Conservation (phyloP, 2,797 vertebrate genomes). For the Sciurus carolinensis region DNA sequence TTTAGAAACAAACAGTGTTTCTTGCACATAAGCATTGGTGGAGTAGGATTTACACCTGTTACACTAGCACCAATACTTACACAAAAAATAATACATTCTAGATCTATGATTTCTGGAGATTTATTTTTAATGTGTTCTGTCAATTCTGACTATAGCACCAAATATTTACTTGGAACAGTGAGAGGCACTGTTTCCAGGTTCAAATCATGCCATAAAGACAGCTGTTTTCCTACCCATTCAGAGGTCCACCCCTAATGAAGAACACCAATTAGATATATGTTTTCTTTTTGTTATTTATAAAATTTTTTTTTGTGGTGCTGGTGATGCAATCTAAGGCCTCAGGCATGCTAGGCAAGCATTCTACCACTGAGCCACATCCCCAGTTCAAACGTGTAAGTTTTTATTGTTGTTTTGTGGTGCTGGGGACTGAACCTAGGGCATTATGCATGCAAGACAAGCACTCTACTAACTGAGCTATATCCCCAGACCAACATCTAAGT, state of each 20-base stretch:
- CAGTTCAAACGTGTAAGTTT: not conserved
- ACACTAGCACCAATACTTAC: not conserved
- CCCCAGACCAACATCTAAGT: not conserved
- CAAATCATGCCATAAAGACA: not conserved
- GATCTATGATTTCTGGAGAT: not conserved
- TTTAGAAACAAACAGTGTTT: constrained; percentile 6
- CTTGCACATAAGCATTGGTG: not conserved
- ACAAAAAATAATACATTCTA: not conserved
- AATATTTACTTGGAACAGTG: not conserved
- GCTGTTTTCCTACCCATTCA: not conserved
- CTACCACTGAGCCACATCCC: not conserved
- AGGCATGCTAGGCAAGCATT: not conserved
- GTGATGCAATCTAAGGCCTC: too few relatives aligned
- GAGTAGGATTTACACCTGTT: not conserved
- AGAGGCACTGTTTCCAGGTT: not conserved
- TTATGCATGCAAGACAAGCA: not conserved
- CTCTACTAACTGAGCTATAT: not conserved
- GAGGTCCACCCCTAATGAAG: not conserved
- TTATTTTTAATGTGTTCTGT: not conserved
- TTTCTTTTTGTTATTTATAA: not conserved
- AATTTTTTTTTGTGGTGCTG: not conserved
- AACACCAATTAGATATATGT: not conserved
- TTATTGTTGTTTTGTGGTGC: not conserved
- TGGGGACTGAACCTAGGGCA: not conserved
- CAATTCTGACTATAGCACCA: not conserved